These are phyloP conservation scores for Apogon talboti DNA, from an alignment of 2,797 vertebrate species.

Conservation along the genomic window DNA sequence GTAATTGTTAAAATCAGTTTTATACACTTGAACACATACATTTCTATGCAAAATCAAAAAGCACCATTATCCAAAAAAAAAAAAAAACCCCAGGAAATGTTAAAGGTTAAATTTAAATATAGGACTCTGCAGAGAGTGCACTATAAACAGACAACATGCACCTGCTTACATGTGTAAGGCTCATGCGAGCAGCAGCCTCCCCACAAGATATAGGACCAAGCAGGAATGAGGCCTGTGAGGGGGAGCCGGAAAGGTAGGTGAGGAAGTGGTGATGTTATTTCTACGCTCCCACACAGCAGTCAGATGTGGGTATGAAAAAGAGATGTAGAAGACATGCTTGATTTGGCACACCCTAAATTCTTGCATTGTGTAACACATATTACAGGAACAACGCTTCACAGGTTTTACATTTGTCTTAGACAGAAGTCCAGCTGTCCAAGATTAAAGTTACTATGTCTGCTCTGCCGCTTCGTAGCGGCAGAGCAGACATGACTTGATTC, in stretches of 20 bases:
- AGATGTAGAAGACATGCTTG: constrained; percentile 13
- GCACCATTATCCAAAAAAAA: constrained; percentile 32
- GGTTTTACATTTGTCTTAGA: not conserved
- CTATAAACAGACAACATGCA: constrained; percentile 53
- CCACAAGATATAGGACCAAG: constrained; percentile 33
- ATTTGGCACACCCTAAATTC: not conserved
- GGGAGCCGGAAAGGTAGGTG: constrained; percentile 70
- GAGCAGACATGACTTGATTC: not conserved
- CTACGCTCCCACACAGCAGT: constrained; percentile 50
- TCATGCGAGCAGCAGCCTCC: constrained; percentile 24
- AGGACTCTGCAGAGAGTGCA: constrained; percentile 21
- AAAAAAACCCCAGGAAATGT: constrained; percentile 59
- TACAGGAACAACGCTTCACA: not conserved
- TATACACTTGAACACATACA: not conserved
- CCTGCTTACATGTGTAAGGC: constrained; percentile 44
- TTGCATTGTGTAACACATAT: not conserved
- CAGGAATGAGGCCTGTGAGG: constrained; percentile 54
- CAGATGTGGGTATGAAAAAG: constrained; percentile 45
- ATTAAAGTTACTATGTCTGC: constrained; percentile 9
- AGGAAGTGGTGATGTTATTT: constrained; percentile 71
- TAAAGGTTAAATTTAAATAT: constrained; percentile 65
- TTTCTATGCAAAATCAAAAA: constrained; percentile 22
- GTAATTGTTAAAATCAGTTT: not conserved
- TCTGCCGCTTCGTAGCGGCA: constrained; percentile 13
- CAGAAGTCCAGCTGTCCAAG: not conserved